Base-by-base conservation (phyloP, 2,113 vertebrate genomes). In the Stictonetta naevosa region DNA sequence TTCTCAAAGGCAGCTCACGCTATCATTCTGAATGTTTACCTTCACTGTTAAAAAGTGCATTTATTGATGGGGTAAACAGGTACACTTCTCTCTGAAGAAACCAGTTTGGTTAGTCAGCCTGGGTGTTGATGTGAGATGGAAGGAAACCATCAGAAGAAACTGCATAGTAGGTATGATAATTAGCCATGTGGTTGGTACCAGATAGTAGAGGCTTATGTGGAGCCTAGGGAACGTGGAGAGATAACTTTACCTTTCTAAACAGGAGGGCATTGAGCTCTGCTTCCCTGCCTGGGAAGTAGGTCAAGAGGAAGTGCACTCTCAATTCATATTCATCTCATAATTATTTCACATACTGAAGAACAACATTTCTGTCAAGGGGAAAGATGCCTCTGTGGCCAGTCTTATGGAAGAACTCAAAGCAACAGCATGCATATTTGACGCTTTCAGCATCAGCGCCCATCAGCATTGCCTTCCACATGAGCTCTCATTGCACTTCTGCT, bases 271-370 rank as follows among this genome's bases (percentile, higher is more conserved):
- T 88, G 53, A 81, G 86, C 86, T 94, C 74, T 71, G 91, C 73
- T 90, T 79, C 78, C 46, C 81, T 59, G 20, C 89, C 92, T 97
- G 95, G 88, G 93, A 98, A 98, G 90, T 96, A 89, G 96, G 97
- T 97, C 97, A 97, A 83, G 91, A 97, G 94, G 93, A 97, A 96
- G 91, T 69, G 63, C 90, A 83, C 88, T 95, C 88, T 95, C 95
- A 95, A 73, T 96, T 91, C 90, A 96, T 83, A 72, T 96, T 95
- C 86, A 84, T 69, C 95, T 95, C 96, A 94, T 97, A 93, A 97
- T 97, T 94, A 93, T 95, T 98, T 98, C 96, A 97, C 86, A 21
- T 95, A 74, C 91, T 80, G 84, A 91, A 93, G 78, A 93, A 26
- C 62, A 77, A 80, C 73, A 33, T 73, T 52, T 71, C 86, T 92